phyloP scores from a whole-genome alignment of 2,797 vertebrate genomes.

The Muraenolepis orangiensis region DNA sequence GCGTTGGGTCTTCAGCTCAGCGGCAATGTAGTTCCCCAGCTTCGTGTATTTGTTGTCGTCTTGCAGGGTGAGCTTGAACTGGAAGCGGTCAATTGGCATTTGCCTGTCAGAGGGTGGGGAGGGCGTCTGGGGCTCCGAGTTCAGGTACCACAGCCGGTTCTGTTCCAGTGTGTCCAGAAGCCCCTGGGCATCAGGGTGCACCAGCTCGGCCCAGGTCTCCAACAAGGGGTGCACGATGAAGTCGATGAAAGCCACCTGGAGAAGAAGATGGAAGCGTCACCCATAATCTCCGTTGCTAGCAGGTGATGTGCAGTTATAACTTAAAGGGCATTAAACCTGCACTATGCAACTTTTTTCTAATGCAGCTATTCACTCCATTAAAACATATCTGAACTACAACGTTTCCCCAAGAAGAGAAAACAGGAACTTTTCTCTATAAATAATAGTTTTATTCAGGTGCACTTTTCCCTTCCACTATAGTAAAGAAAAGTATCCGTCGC shows the following conservation, averaged over 20 bases:
- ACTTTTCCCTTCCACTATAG: not conserved
- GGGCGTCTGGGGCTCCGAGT: slow-evolving; percentile 90
- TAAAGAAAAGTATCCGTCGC: not conserved
- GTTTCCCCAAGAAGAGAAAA: no score
- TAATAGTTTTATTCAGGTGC: not conserved
- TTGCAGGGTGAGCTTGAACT: slow-evolving; percentile 89
- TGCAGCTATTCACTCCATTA: not conserved
- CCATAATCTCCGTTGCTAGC: not conserved
- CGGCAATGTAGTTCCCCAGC: slow-evolving; percentile 24
- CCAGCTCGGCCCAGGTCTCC: slow-evolving; percentile 95
- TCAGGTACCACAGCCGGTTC: slow-evolving; percentile 95
- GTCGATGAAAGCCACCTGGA: slow-evolving; percentile 92
- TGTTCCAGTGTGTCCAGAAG: slow-evolving; percentile 92
- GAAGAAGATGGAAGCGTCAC: not conserved
- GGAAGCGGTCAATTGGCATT: slow-evolving; percentile 86
- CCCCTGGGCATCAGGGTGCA: slow-evolving; percentile 92
- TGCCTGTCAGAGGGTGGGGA: slow-evolving; percentile 85
- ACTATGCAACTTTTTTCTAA: not conserved
- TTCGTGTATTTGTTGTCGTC: slow-evolving; percentile 71
- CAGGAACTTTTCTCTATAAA: not conserved
- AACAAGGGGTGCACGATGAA: slow-evolving; percentile 93
- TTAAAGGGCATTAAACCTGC: not conserved
- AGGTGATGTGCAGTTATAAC: not conserved
- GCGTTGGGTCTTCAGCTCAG: not conserved
- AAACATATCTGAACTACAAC: not conserved